These are phyloP conservation scores for Drosophila lacteicornis DNA, from an alignment of 1,140 invertebrate species.

Conservation along the genomic window DNA sequence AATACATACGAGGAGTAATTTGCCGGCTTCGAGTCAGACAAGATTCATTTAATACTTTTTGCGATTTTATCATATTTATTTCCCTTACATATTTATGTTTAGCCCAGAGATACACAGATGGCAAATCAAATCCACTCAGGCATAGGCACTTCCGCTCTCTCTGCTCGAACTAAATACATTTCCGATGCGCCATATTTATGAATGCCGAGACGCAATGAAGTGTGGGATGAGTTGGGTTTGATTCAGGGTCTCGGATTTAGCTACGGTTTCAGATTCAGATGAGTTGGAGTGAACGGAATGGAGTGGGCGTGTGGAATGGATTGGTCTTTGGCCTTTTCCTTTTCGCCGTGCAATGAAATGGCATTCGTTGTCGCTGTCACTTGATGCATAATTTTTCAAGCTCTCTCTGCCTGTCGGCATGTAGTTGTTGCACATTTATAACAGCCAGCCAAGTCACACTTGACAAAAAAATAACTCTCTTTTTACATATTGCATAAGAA, in stretches of 20 bases:
- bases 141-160: slow-evolving; percentile 65
- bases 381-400: slow-evolving; percentile 80
- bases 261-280: slow-evolving; percentile 1
- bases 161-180: slow-evolving; percentile 70
- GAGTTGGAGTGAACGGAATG: slow-evolving; percentile 3
- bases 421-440: slow-evolving; percentile 79
- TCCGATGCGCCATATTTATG: slow-evolving; percentile 66
- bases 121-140: slow-evolving; percentile 69
- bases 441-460: slow-evolving; percentile 36
- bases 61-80: slow-evolving; percentile 46
- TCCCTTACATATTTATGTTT: slow-evolving; percentile 35
- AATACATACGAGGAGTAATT: slow-evolving; percentile 17
- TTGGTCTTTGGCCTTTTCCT: slow-evolving; percentile 33
- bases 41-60: slow-evolving; percentile 42
- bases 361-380: slow-evolving; percentile 61
- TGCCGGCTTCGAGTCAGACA: slow-evolving; percentile 13
- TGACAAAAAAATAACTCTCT: not conserved
- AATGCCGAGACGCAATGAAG: slow-evolving; percentile 46
- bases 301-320: not conserved
- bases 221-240: slow-evolving; percentile 29
- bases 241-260: slow-evolving; percentile 8
- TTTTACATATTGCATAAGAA: not conserved
- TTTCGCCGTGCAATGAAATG: slow-evolving; percentile 50
- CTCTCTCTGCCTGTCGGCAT: slow-evolving; percentile 60
- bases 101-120: slow-evolving; percentile 23